Evolutionary conservation across 2,888 invertebrate species (phyloP), one percentile per base, ranked within the genome.

Genomic region (Brachynemurus nebulosus): DNA sequence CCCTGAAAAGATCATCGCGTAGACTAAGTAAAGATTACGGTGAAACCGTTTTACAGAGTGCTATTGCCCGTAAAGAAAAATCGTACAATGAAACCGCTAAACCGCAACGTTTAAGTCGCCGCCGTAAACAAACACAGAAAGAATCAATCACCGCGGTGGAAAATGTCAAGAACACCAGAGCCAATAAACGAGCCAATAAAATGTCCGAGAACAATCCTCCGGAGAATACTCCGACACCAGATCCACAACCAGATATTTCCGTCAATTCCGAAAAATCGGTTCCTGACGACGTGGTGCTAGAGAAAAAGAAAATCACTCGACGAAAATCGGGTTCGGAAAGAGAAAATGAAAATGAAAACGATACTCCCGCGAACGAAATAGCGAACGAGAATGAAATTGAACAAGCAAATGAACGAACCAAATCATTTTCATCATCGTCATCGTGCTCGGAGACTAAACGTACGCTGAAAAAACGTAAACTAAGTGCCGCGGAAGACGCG

Each of bases 1-100:
- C 65, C 39, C 53, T 72, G 1, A 82, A 81, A 59, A 68, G 81
- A 16, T 76, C 77, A 1, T 73, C 76, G 0, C 69, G 78, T 42
- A 68, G 78, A 27, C 65, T 75, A 38, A 76, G 75, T 51, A 78
- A 76, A 55, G 78, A 78, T 52, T 70, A 65, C 35, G 63, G 62
- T 12, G 72, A 76, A 48, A 78, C 79, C 40, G 71, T 80, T 21
- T 60, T 83, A 17, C 78, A 80, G 48, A 76, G 72, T 60, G 80
- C 81, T 8, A 81, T 81, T 53, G 80, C 80, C 1, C 68, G 80
- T 11, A 82, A 82, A 57, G 79, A 81, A 57, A 81, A 80, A 52
- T 75, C 76, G 1, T 79, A 77, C 53, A 74, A 74, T 53, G 71
- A 71, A 52, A 56, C 66, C 4, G 55, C 51, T 35, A 61, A 66